phyloP scores from a whole-genome alignment of 2,797 vertebrate species.

The Nasua narica region DNA sequence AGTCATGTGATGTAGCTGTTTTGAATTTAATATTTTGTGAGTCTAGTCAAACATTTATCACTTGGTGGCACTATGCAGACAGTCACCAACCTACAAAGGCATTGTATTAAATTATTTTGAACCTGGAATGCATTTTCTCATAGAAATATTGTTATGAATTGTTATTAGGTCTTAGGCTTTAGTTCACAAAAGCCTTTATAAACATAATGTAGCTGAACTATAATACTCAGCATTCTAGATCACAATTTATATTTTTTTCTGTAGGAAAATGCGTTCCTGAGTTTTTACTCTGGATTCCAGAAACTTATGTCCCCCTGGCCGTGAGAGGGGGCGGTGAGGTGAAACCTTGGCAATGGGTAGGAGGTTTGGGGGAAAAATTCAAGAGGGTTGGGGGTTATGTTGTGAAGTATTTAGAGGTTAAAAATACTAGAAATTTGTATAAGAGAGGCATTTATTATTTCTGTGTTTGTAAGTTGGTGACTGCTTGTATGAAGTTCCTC shows the following conservation, averaged over 20 bases:
- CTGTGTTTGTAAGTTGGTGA: slow-evolving; percentile 66
- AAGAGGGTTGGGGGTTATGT: slow-evolving; percentile 69
- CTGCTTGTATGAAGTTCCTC: slow-evolving; percentile 59
- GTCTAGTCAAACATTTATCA: background rate
- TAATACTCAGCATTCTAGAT: slow-evolving; percentile 76
- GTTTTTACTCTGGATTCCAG: slow-evolving; percentile 80
- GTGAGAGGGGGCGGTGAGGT: slow-evolving; percentile 76
- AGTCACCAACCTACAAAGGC: slow-evolving; percentile 62
- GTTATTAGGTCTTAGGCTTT: slow-evolving; percentile 59
- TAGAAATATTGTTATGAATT: slow-evolving; percentile 69
- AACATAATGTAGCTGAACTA: slow-evolving; percentile 62
- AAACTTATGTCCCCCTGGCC: slow-evolving; percentile 78
- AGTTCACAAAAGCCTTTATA: slow-evolving; percentile 70
- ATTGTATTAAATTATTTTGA: slow-evolving; percentile 47
- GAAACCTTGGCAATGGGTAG: slow-evolving; percentile 76
- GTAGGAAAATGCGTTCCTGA: slow-evolving; percentile 80
- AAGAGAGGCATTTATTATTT: background rate
- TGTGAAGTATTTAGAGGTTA: background rate
- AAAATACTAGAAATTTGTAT: slow-evolving; percentile 14
- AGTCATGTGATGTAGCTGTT: background rate
- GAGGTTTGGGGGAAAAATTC: slow-evolving; percentile 55
- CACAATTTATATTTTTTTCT: slow-evolving; percentile 80
- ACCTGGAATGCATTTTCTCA: slow-evolving; percentile 80
- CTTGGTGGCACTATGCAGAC: slow-evolving; percentile 43
- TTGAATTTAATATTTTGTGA: background rate